Percentiles rank a stretch among this genome's conserved stretches.
Evolutionary conservation across 1,140 invertebrate genomes (phyloP).

Genomic region (Hycleus cichorii): DNA sequence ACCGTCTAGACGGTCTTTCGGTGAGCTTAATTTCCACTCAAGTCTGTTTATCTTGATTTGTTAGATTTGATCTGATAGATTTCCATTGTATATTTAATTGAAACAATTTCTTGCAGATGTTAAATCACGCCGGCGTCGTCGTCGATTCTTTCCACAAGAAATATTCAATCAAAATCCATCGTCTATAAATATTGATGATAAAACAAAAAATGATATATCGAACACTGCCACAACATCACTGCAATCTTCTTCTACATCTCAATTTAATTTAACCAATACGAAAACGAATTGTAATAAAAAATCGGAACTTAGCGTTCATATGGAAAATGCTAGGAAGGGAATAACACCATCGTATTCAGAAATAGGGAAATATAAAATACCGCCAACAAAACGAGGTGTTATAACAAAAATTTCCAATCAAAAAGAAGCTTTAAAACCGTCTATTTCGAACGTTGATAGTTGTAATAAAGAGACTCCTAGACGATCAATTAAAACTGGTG

Average conservation of each 20-base stretch:
- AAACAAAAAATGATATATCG: conserved; percentile 19
- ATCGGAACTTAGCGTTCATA: conserved; percentile 39
- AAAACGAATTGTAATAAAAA: conserved; percentile 25
- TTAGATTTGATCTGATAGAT: not conserved
- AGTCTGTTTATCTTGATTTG: not conserved
- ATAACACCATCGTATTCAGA: conserved; percentile 25
- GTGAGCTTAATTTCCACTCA: not conserved
- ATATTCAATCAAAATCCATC: conserved; percentile 22
- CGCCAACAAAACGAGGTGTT: conserved; percentile 11
- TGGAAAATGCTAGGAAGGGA: conserved; percentile 40
- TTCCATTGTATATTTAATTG: not conserved
- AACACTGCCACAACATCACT: conserved; percentile 26
- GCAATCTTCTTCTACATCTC: conserved; percentile 17
- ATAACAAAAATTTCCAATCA: conserved; percentile 21
- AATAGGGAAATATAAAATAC: conserved; percentile 27
- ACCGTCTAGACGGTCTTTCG: conserved; percentile 14
- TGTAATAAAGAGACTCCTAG: not conserved
- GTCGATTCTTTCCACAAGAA: conserved; percentile 43
- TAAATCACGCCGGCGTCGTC: conserved; percentile 37
- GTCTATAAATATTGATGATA: conserved; percentile 12
- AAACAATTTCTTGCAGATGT: conserved; percentile 30
- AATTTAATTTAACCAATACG: conserved; percentile 18
- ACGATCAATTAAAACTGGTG: not conserved
- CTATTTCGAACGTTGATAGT: not conserved
- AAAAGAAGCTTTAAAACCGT: conserved; percentile 14